phyloP scores from a whole-genome alignment of 1,140 invertebrate species.

The Caenorhabditis remanei region DNA sequence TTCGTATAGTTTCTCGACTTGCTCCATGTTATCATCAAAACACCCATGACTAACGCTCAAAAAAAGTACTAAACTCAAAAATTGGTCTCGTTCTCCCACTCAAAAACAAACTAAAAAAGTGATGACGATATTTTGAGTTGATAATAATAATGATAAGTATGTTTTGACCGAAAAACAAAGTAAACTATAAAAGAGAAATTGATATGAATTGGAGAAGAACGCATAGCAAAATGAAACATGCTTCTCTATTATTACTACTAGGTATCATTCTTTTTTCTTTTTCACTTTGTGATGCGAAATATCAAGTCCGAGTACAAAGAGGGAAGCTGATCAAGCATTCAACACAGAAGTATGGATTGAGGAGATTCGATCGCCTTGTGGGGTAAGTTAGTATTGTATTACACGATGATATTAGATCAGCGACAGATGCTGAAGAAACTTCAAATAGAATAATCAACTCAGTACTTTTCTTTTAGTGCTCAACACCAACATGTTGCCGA shows the following conservation, averaged over 20 bases:
- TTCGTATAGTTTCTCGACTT: too few relatives aligned
- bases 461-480: not conserved
- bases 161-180: not conserved
- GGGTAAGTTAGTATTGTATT: not conserved
- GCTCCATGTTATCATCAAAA: too few relatives aligned
- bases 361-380: slow-evolving; percentile 1
- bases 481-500: slow-evolving; percentile 56
- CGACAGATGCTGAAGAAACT: too few relatives aligned
- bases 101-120: slow-evolving; percentile 1
- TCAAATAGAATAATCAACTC: too few relatives aligned
- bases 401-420: too few relatives aligned
- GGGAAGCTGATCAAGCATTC: not conserved
- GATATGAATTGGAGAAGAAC: not conserved
- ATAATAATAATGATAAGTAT: slow-evolving; percentile 12
- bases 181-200: slow-evolving; percentile 1
- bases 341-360: slow-evolving; percentile 46
- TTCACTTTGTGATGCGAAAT: not conserved
- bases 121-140: not conserved
- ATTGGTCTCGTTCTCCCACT: not conserved
- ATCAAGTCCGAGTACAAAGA: slow-evolving; percentile 24
- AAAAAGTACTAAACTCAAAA: not conserved
- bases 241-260: not conserved
- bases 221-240: not conserved
- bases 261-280: not conserved
- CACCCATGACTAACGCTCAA: not conserved